Conservation (phyloP, 2,888 invertebrate species). For the Andrena minutula region DNA sequence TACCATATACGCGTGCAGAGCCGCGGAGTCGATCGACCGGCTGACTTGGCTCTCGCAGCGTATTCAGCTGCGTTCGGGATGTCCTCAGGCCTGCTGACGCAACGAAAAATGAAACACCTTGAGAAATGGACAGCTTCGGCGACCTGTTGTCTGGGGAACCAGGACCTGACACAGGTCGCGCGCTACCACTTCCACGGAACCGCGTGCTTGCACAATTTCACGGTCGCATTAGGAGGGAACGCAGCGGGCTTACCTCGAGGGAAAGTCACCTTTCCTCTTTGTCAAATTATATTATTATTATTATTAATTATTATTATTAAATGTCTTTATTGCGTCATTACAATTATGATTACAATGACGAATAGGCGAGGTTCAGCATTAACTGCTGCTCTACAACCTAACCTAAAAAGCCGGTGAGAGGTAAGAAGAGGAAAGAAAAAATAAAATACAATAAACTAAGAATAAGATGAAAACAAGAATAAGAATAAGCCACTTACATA, state of each 20-base stretch:
- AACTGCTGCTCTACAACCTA: too few species aligned
- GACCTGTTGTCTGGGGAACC: neutral
- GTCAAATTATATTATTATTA: neutral
- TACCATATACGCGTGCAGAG: constrained; percentile 72
- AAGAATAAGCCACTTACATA: too few species aligned
- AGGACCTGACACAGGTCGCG: neutral
- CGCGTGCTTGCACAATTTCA: neutral
- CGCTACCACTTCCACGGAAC: neutral
- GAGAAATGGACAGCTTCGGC: constrained; percentile 5
- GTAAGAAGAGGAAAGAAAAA: too few species aligned
- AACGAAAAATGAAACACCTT: constrained; percentile 39
- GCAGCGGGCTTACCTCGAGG: neutral
- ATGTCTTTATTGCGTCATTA: too few species aligned
- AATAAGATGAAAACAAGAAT: too few species aligned
- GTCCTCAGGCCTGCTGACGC: constrained; percentile 46
- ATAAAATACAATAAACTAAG: too few species aligned
- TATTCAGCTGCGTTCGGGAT: constrained; percentile 46
- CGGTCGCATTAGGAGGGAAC: neutral
- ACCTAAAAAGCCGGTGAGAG: too few species aligned
- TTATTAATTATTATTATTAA: too few species aligned
- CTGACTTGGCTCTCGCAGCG: constrained; percentile 25
- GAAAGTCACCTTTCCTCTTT: neutral
- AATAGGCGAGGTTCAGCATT: too few species aligned
- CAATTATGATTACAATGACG: too few species aligned
- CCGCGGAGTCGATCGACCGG: constrained; percentile 40